These are phyloP conservation scores for Callyntrura sp. DNA, from an alignment of 2,888 invertebrate species.

Conservation along the genomic window DNA sequence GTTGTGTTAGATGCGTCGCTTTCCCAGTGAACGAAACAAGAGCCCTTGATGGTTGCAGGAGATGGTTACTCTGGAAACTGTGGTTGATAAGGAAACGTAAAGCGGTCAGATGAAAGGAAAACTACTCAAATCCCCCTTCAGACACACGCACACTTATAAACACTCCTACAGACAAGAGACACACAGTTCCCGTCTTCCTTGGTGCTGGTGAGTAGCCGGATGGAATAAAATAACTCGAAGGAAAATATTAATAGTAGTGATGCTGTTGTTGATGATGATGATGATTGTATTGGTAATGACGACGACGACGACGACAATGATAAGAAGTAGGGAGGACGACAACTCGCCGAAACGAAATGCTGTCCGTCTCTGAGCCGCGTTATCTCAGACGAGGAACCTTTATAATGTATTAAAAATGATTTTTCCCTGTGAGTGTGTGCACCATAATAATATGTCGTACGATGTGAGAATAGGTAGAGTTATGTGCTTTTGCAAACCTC, in stretches of 20 bases:
- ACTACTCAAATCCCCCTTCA: too few relatives aligned
- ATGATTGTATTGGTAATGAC: too few relatives aligned
- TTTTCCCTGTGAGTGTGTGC: slow-evolving; percentile 18
- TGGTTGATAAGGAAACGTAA: too few relatives aligned
- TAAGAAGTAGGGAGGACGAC: slow-evolving; percentile 71
- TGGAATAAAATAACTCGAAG: background rate
- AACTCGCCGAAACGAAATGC: slow-evolving; percentile 79
- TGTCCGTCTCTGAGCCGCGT: slow-evolving; percentile 77
- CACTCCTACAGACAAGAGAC: background rate
- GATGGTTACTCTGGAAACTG: too few relatives aligned
- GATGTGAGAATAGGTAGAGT: background rate
- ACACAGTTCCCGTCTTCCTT: background rate
- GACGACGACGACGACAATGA: background rate
- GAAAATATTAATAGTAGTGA: slow-evolving; percentile 3
- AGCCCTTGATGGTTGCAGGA: too few relatives aligned
- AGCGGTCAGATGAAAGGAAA: too few relatives aligned
- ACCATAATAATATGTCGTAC: background rate
- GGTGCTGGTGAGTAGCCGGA: background rate
- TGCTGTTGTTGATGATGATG: background rate
- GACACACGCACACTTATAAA: too few relatives aligned
- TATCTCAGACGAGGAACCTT: slow-evolving; percentile 67
- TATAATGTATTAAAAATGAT: slow-evolving; percentile 72
- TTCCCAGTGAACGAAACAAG: too few relatives aligned
- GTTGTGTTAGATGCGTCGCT: too few relatives aligned
- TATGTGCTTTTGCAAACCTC: background rate